Base-by-base conservation (phyloP, 2,797 vertebrate genomes). In the Ctenochaetus hawaiiensis region DNA sequence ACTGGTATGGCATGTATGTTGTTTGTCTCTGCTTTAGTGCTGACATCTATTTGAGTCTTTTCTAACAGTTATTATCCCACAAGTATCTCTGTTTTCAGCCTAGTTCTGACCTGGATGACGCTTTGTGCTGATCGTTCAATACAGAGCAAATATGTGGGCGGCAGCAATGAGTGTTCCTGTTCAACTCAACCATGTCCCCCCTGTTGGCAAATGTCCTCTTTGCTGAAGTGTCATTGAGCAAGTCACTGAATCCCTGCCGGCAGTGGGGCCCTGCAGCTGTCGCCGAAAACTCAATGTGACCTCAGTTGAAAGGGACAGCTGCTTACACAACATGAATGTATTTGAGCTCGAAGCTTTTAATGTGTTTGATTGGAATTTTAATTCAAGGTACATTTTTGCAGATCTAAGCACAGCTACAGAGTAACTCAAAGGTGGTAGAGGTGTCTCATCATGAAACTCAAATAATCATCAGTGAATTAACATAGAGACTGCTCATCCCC, bases 131-230 rank as follows among this genome's bases (percentile, higher is more conserved):
- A 75, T 53, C 54, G 75, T 71, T 56, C 58, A 73, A 67, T 52
- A 70, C 8, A 67, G 70, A 86, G 72, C 64, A 92, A 89, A 88
- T 80, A 89, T 44, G 69, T 64, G 67, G 58, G 51, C 6, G 8
- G 37, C 26, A 71, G 79, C 56, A 26, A 59, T 23, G 63, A 71
- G 39, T 20, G 69, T 71, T 58, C 2, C 20, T 72, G 82, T 82
- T 75, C 81, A 30, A 30, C 60, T 85, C 41, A 77, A 72, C 81
- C 77, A 62, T 73, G 54, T 11, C 64, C 82, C 75, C 72, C 75
- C 43, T 12, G 14, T 72, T 45, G 12, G 76, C 81, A 91, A 92
- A 93, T 86, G 90, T 90, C 82, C 87, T 89, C 51, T 72, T 65
- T 72, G 54, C 51, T 54, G 26, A 80, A 65, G 71, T 77, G 49